Evolutionary conservation across 2,797 vertebrate genomes (phyloP).

Genomic region (Microchirus variegatus): DNA sequence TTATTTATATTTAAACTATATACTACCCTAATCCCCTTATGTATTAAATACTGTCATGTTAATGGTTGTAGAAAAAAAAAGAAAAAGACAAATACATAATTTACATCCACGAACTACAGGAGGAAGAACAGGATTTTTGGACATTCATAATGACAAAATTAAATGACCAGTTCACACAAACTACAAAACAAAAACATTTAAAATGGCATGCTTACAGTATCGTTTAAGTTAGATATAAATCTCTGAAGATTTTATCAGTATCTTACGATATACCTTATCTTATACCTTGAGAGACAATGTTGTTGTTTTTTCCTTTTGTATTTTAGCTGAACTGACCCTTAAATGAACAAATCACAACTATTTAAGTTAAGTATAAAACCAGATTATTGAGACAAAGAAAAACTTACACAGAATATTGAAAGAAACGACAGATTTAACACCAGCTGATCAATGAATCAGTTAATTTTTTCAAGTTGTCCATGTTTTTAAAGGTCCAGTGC

Average conservation of each 20-base stretch:
- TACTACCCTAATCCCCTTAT: too few species aligned
- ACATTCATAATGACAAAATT: constrained; percentile 10
- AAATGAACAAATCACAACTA: neutral
- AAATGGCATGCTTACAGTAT: too few species aligned
- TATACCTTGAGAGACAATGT: neutral
- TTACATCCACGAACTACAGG: neutral
- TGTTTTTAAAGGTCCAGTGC: neutral
- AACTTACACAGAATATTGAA: constrained; percentile 1
- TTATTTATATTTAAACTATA: too few species aligned
- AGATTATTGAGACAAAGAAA: neutral
- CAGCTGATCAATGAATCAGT: neutral
- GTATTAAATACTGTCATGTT: constrained; percentile 2
- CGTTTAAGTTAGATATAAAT: neutral
- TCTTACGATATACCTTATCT: too few species aligned
- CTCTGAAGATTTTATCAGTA: neutral
- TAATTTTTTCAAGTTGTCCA: constrained; percentile 24
- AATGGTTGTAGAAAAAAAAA: neutral
- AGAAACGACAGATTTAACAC: constrained; percentile 1
- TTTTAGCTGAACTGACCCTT: constrained; percentile 16
- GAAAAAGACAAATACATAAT: too few species aligned
- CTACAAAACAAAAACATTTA: neutral
- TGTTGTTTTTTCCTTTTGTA: neutral
- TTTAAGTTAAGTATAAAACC: constrained; percentile 6
- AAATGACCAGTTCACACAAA: neutral
- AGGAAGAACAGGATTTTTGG: neutral